Evolutionary conservation across 2,113 vertebrate species (phyloP).

Genomic region (Fukomys damarensis): DNA sequence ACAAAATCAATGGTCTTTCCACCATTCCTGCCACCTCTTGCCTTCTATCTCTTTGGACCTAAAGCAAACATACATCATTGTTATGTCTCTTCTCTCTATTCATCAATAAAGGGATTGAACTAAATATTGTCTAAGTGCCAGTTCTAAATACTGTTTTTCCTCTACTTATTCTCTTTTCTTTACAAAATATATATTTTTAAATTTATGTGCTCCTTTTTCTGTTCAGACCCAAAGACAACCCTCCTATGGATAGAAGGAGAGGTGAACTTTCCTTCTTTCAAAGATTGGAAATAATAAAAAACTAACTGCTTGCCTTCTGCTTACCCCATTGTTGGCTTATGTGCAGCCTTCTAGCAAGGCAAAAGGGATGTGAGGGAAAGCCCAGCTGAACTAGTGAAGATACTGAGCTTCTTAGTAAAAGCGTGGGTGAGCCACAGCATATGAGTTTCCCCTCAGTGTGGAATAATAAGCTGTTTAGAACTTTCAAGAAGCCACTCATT

Average conservation of each 20-base stretch:
- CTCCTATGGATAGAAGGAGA: background rate
- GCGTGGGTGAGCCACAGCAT: background rate
- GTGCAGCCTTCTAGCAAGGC: background rate
- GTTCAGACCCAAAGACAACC: background rate
- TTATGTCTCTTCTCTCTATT: background rate
- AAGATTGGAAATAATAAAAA: slow-evolving; percentile 23
- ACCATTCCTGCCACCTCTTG: background rate
- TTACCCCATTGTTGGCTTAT: background rate
- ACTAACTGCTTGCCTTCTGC: background rate
- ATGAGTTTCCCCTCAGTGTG: background rate
- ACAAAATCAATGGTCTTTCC: background rate
- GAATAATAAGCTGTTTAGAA: slow-evolving; percentile 22
- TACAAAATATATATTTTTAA: slow-evolving; percentile 15
- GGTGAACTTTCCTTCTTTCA: background rate
- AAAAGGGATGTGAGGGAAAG: background rate
- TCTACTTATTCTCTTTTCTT: background rate
- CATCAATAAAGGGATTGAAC: background rate
- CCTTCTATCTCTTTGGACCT: slow-evolving; percentile 14
- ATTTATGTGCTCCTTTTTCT: slow-evolving; percentile 42
- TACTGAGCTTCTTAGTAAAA: background rate
- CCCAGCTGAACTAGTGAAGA: background rate
- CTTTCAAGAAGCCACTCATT: background rate
- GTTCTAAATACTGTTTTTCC: slow-evolving; percentile 18
- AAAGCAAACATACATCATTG: background rate
- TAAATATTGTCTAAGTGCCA: slow-evolving; percentile 10